These are phyloP conservation scores for Phorcus lineatus DNA, from an alignment of 2,888 invertebrate genomes.

Conservation along the genomic window DNA sequence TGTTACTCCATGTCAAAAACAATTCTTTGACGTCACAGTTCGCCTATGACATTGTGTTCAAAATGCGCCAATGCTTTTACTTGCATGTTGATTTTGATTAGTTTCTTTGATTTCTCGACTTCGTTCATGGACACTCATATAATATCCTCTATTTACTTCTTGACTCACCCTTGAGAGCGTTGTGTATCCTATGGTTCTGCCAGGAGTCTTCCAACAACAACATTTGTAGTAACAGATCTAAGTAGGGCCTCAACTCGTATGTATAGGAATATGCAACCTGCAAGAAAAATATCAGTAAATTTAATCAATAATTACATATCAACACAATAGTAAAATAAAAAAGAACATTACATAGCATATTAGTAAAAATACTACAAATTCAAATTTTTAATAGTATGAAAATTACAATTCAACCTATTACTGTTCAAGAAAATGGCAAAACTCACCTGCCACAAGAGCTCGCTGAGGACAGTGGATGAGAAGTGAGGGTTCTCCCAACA, in stretches of 20 bases:
- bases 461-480: constrained; percentile 90
- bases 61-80: too few species aligned
- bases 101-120: too few species aligned
- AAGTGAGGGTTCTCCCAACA: constrained; percentile 98
- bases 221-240: constrained; percentile 90
- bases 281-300: too few species aligned
- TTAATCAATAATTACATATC: neutral
- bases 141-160: neutral
- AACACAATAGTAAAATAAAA: neutral
- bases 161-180: constrained; percentile 88
- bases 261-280: constrained; percentile 91
- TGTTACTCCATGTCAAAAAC: too few species aligned
- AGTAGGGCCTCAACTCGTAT: constrained; percentile 93
- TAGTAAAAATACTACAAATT: too few species aligned
- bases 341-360: too few species aligned
- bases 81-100: too few species aligned
- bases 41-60: too few species aligned
- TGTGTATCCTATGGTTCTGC: constrained; percentile 95
- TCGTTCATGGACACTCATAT: too few species aligned
- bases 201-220: constrained; percentile 94
- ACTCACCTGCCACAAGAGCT: constrained; percentile 85
- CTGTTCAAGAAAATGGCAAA: neutral
- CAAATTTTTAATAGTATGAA: too few species aligned
- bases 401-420: too few species aligned
- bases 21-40: too few species aligned